Conservation (phyloP, 2,888 invertebrate genomes). For the Amphipyra berbera region DNA sequence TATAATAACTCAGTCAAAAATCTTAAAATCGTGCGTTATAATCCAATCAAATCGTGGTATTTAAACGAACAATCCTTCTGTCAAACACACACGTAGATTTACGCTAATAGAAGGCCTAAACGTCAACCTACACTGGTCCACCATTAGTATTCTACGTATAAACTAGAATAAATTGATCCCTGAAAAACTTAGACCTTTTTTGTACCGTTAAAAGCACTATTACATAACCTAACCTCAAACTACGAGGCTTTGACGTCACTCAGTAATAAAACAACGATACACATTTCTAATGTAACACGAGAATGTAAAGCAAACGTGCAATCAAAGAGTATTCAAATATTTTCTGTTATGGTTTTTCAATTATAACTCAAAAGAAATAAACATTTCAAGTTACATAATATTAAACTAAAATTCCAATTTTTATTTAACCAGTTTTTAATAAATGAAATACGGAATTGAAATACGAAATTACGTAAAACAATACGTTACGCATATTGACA, state of each 20-base stretch:
- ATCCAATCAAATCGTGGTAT: slow-evolving; percentile 22
- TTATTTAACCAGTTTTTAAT: slow-evolving; percentile 16
- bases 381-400: slow-evolving; percentile 38
- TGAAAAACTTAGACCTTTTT: slow-evolving; percentile 56
- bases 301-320: slow-evolving; percentile 56
- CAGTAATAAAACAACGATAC: slow-evolving; percentile 49
- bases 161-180: slow-evolving; percentile 46
- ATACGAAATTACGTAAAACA: slow-evolving; percentile 31
- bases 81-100: slow-evolving; percentile 14
- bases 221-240: slow-evolving; percentile 85
- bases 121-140: slow-evolving; percentile 33
- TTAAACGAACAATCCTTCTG: slow-evolving; percentile 8
- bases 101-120: slow-evolving; percentile 19
- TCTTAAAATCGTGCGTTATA: slow-evolving; percentile 5
- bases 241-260: slow-evolving; percentile 71
- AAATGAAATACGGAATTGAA: slow-evolving; percentile 31
- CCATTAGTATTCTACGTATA: not conserved
- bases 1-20: not conserved
- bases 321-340: slow-evolving; percentile 35
- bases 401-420: slow-evolving; percentile 7
- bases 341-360: slow-evolving; percentile 27
- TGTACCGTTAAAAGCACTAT: slow-evolving; percentile 67
- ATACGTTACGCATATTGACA: slow-evolving; percentile 70
- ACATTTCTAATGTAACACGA: slow-evolving; percentile 46
- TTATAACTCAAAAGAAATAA: slow-evolving; percentile 18